phyloP scores from a whole-genome alignment of 2,797 vertebrate species.

The Hyperoplus immaculatus region DNA sequence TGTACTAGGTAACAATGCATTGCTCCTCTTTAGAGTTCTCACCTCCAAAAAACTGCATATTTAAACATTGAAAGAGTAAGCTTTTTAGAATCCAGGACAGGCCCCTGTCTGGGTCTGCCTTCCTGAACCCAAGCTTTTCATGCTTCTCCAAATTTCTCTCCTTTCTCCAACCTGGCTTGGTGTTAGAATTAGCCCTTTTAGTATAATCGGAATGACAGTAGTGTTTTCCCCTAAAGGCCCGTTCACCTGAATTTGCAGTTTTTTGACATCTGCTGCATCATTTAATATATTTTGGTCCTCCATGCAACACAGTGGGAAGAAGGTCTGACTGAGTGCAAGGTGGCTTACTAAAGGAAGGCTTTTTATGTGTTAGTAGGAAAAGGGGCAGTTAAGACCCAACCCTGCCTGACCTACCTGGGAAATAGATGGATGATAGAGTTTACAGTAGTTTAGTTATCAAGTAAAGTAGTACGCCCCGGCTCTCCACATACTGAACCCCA shows the following conservation, averaged over 20 bases:
- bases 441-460: not conserved
- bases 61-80: no score
- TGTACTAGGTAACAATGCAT: no score
- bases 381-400: not conserved
- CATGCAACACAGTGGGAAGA: not conserved
- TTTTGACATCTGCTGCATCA: not conserved
- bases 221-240: not conserved
- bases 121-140: no score
- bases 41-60: no score
- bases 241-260: not conserved
- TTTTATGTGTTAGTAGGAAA: constrained; percentile 3
- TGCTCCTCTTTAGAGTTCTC: no score
- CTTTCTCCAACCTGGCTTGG: no score
- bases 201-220: not conserved
- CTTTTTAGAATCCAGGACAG: no score
- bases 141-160: no score
- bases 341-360: not conserved
- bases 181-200: no score
- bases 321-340: not conserved
- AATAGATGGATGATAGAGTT: not conserved
- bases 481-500: not conserved
- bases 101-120: no score
- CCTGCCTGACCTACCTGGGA: not conserved
- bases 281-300: constrained; percentile 3
- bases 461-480: not conserved